phyloP scores from a whole-genome alignment of 2,797 vertebrate genomes.

The Sebastes wilsoni region DNA sequence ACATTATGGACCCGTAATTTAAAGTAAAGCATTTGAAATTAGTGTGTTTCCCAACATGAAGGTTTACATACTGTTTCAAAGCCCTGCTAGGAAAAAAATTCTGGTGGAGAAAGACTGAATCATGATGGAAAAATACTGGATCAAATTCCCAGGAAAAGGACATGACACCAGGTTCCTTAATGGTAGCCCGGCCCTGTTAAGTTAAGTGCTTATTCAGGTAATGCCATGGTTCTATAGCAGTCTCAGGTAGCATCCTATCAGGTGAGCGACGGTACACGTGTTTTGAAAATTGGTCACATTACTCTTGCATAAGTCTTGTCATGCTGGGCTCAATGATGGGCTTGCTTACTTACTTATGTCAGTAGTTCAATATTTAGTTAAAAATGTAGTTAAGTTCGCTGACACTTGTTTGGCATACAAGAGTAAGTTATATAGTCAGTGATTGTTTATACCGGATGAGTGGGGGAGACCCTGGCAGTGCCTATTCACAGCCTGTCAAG shows the following conservation, averaged over 20 bases:
- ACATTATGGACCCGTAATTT: background rate
- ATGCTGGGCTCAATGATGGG: background rate
- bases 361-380: background rate
- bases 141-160: background rate
- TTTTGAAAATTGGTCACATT: background rate
- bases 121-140: slow-evolving; percentile 13
- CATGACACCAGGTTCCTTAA: background rate
- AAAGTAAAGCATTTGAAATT: background rate
- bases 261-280: background rate
- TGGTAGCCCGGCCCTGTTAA: background rate
- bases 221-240: background rate
- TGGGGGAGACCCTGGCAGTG: background rate
- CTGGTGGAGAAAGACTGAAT: background rate
- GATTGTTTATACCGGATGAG: background rate
- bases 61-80: background rate
- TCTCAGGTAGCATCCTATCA: background rate
- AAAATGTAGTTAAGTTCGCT: background rate
- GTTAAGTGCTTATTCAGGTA: background rate
- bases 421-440: no score
- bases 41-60: background rate
- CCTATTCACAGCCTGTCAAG: background rate
- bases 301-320: background rate
- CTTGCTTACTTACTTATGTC: background rate
- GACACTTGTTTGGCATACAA: background rate
- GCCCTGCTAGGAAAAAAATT: no score